Evolutionary conservation across 1,140 invertebrate genomes (phyloP).

Genomic region (Neotoxoptera formosana): DNA sequence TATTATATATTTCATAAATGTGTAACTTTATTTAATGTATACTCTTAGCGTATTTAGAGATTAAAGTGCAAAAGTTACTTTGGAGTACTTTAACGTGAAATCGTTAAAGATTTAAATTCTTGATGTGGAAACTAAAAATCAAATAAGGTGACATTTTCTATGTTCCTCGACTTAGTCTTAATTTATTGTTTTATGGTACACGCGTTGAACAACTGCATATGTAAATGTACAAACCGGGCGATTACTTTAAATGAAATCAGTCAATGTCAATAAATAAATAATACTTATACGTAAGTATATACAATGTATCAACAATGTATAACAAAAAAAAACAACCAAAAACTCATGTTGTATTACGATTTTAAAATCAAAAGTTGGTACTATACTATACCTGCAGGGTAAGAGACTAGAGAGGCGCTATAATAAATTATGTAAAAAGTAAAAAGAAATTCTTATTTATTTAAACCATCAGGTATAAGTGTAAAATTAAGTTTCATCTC

Average conservation of each 20-base stretch:
- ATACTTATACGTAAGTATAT: neutral
- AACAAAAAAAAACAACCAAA: neutral
- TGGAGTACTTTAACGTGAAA: neutral
- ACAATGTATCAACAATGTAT: neutral
- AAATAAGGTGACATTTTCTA: neutral
- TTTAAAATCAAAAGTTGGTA: neutral
- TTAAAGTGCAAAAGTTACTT: neutral
- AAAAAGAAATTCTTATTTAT: neutral
- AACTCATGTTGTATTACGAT: neutral
- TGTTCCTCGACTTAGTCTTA: neutral
- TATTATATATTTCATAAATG: neutral
- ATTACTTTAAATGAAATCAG: neutral
- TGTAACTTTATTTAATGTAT: neutral
- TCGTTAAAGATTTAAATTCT: neutral
- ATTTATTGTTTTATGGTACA: neutral
- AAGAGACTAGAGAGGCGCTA: neutral
- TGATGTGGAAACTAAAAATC: neutral
- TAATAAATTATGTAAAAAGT: neutral
- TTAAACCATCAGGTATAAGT: neutral
- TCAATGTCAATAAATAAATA: neutral
- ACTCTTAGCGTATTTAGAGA: neutral
- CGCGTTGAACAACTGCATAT: neutral
- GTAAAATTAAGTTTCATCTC: neutral
- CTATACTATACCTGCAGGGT: accelerated
- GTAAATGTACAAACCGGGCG: neutral